phyloP scores from a whole-genome alignment of 2,888 invertebrate genomes.

The Cyaniris semiargus region DNA sequence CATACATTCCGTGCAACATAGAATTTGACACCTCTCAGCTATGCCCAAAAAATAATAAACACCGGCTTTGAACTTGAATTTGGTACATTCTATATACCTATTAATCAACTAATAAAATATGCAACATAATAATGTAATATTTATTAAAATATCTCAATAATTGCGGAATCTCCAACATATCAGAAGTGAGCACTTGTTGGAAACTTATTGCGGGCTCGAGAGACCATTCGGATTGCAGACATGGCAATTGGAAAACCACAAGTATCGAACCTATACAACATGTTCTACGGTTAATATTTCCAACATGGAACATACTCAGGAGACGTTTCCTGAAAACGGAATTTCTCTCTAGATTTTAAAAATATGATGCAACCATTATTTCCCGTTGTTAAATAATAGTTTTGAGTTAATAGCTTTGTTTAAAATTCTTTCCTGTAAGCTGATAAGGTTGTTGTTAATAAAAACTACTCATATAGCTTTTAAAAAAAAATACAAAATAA shows the following conservation, averaged over 20 bases:
- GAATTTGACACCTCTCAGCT: too few relatives aligned
- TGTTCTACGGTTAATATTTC: conserved; percentile 11
- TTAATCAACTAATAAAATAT: background rate
- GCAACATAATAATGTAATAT: background rate
- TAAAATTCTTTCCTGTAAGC: too few relatives aligned
- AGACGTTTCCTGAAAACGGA: background rate
- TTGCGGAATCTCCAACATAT: conserved; percentile 33
- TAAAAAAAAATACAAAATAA: too few relatives aligned
- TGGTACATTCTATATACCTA: background rate
- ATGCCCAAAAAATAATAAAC: too few relatives aligned
- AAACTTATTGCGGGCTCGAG: conserved; percentile 37
- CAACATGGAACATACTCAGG: background rate
- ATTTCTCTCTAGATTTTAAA: background rate
- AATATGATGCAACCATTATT: background rate
- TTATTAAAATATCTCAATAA: conserved; percentile 31
- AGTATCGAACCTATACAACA: conserved; percentile 24
- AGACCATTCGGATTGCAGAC: conserved; percentile 33
- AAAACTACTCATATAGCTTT: too few relatives aligned
- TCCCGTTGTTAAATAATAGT: background rate
- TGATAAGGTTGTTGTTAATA: too few relatives aligned
- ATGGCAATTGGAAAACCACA: background rate
- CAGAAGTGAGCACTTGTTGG: conserved; percentile 36
- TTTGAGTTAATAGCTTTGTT: too few relatives aligned
- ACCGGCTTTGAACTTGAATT: too few relatives aligned
- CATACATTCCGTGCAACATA: too few relatives aligned